These are phyloP conservation scores for Perdita meconis DNA, from an alignment of 2,888 invertebrate species.

Conservation along the genomic window DNA sequence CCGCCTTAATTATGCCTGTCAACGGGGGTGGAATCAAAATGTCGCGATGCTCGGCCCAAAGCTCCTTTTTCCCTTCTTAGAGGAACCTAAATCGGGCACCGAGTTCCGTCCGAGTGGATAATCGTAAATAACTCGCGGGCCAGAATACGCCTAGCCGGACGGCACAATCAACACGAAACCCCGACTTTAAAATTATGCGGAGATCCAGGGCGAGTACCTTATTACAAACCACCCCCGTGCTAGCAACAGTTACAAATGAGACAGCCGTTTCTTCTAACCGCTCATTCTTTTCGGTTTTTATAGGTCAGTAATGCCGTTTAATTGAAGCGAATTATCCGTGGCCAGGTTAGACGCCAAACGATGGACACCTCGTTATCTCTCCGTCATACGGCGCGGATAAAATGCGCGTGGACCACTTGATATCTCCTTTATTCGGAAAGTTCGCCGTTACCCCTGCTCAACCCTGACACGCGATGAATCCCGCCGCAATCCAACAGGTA, in stretches of 20 bases:
- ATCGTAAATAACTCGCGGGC: constrained; percentile 10
- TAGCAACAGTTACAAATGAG: constrained; percentile 26
- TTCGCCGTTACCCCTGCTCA: constrained; percentile 11
- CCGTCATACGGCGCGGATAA: background rate
- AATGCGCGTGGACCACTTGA: constrained; percentile 23
- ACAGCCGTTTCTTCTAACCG: background rate
- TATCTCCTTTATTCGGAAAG: constrained; percentile 28
- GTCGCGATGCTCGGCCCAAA: no score
- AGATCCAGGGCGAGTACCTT: background rate
- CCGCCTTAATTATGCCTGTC: constrained; percentile 42
- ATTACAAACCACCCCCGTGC: background rate
- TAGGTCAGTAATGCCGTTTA: constrained; percentile 24
- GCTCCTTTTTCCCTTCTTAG: no score
- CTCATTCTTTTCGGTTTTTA: constrained; percentile 1
- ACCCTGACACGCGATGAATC: constrained; percentile 35
- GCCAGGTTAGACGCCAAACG: background rate
- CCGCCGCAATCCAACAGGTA: constrained; percentile 61
- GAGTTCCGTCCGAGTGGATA: background rate
- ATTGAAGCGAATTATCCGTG: constrained; percentile 12
- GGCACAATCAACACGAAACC: background rate
- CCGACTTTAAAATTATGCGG: constrained; percentile 19
- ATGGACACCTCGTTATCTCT: background rate
- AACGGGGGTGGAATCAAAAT: constrained; percentile 18
- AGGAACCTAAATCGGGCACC: constrained; percentile 4
- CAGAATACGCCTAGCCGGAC: background rate